Evolutionary conservation across 2,797 vertebrate species (phyloP), one percentile per base, ranked within the genome.

Genomic region (Neopelma chrysocephalum): DNA sequence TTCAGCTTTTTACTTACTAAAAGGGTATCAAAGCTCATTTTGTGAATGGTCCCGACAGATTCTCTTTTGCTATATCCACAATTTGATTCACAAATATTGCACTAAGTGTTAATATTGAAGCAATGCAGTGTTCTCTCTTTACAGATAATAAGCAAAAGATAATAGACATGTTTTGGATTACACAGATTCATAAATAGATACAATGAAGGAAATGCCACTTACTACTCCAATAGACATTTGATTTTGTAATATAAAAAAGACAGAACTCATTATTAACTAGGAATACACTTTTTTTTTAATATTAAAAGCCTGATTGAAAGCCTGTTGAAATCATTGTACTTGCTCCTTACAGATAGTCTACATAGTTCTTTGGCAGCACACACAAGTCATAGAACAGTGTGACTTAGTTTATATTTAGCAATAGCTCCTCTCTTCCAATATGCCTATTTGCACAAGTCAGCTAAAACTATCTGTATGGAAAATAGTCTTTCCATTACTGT

Each of bases 1-100:
- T 96, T 95, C 89, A 87, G 94, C 96, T 96, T 95, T 96, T 95
- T 75, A 96, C 93, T 94, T 94, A 84, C 89, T 94, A 93, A 97
- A 95, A 96, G 80, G 76, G 91, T 95, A 96, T 96, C 92, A 95
- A 93, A 96, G 90, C 81, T 96, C 71, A 22, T 92, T 95, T 92
- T 93, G 87, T 96, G 96, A 96, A 96, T 96, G 93, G 94, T 75
- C 87, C 85, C 93, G 85, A 76, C 71, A 86, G 90, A 95, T 95
- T 94, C 61, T 90, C 62, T 94, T 94, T 73, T 87, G 84, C 89
- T 89, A 57, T 79, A 81, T 80, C 68, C 61, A 89, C 68, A 78
- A 77, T 91, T 89, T 94, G 93, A 95, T 96, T 96, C 89, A 97
- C 80, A 94, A 88, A 84, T 91, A 91, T 50, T 90, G 76, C 68